Conservation (phyloP, 2,113 vertebrate genomes). For the Columbina picui region DNA sequence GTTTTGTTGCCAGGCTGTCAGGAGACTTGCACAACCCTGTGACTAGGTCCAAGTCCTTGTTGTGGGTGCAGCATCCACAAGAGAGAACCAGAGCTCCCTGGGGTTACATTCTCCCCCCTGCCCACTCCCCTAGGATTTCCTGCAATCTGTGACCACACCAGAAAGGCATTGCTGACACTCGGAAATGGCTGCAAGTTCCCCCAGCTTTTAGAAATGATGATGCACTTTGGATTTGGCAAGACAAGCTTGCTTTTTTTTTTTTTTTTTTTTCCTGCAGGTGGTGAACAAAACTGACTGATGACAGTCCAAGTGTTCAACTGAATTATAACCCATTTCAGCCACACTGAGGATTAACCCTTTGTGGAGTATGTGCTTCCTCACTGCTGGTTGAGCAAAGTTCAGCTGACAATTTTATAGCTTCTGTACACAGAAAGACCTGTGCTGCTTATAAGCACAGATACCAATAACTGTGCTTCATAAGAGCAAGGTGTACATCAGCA, state of each 20-base stretch:
- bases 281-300: not conserved
- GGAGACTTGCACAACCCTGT: not conserved
- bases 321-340: not conserved
- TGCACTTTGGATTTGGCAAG: not conserved
- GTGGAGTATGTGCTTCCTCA: not conserved
- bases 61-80: not conserved
- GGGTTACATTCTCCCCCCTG: not conserved
- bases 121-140: fast-evolving
- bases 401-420: not conserved
- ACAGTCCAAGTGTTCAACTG: not conserved
- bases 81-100: not conserved
- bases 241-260: not conserved
- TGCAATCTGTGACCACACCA: not conserved
- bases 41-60: not conserved
- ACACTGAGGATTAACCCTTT: not conserved
- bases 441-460: not conserved
- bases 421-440: not conserved
- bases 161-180: not conserved
- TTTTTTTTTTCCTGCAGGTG: not conserved
- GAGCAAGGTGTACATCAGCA: not conserved
- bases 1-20: not conserved
- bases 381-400: not conserved
- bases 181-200: not conserved
- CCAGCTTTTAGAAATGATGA: not conserved
- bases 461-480: fast-evolving